A percentile compares a stretch with the other conserved stretches of the same genome.
phyloP scores from a whole-genome alignment of 1,140 invertebrate species.

The Lepidurus packardi region DNA sequence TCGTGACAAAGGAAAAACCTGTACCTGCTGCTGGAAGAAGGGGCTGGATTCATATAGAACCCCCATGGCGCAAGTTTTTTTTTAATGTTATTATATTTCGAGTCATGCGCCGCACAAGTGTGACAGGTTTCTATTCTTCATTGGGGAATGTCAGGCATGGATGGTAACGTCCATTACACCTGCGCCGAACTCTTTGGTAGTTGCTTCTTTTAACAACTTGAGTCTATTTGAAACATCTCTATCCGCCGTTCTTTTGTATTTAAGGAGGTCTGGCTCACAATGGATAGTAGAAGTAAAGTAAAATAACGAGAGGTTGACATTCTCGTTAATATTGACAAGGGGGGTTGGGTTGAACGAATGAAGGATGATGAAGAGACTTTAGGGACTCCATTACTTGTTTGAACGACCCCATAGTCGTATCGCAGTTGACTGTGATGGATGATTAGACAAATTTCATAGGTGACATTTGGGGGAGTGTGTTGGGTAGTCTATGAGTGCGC shows the following conservation, averaged over 20 bases:
- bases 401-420: neutral
- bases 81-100: too few relatives aligned
- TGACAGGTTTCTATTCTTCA: too few relatives aligned
- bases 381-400: slow-evolving; percentile 5
- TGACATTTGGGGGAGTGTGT: neutral
- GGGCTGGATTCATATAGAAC: too few relatives aligned
- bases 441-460: slow-evolving; percentile 7
- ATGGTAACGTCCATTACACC: too few relatives aligned
- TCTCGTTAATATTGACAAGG: neutral
- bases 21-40: neutral
- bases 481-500: neutral
- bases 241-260: neutral
- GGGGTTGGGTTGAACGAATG: neutral
- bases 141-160: too few relatives aligned
- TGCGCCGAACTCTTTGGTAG: too few relatives aligned
- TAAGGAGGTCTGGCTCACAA: neutral
- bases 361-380: slow-evolving; percentile 2
- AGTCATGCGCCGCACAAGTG: too few relatives aligned
- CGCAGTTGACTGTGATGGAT: slow-evolving; percentile 9
- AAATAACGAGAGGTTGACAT: neutral
- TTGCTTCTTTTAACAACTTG: too few relatives aligned
- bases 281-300: neutral
- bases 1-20: neutral
- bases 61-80: too few relatives aligned
- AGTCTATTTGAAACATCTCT: neutral